Conservation (phyloP, 1,140 invertebrate genomes). For the Ectropis grisescens region DNA sequence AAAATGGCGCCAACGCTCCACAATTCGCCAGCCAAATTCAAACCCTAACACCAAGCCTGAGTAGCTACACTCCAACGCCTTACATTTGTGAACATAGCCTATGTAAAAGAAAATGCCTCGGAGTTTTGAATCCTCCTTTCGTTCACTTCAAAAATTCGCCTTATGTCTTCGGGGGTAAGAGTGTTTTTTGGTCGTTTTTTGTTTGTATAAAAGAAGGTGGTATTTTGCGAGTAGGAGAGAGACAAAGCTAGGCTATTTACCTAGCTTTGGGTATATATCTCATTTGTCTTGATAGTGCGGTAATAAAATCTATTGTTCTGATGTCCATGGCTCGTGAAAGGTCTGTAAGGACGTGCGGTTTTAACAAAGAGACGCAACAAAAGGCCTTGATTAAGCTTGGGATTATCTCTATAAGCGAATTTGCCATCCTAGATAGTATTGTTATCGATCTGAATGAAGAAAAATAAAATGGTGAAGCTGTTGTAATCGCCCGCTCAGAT, state of each 20-base stretch:
- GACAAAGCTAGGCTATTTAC: constrained; percentile 50
- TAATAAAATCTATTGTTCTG: constrained; percentile 47
- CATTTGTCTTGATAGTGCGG: constrained; percentile 63
- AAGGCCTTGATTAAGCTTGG: background rate
- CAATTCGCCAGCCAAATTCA: constrained; percentile 18
- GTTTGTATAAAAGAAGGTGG: constrained; percentile 52
- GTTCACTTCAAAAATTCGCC: constrained; percentile 37
- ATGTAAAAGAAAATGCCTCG: constrained; percentile 55
- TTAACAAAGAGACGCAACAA: background rate
- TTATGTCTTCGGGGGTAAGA: constrained; percentile 20
- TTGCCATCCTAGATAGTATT: no score
- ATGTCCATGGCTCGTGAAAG: constrained; percentile 20
- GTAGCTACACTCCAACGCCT: constrained; percentile 20
- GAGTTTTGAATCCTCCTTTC: constrained; percentile 39
- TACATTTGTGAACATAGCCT: constrained; percentile 21
- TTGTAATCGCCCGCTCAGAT: no score
- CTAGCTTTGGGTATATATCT: constrained; percentile 55
- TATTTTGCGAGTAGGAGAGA: constrained; percentile 34
- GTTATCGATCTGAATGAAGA: no score
- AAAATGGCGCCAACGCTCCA: constrained; percentile 45
- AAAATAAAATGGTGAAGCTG: no score
- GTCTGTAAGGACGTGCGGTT: constrained; percentile 11
- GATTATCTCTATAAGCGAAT: background rate
- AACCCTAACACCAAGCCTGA: no score
- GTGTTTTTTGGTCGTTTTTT: constrained; percentile 21